Percentiles rank a stretch among this genome's conserved stretches.
Conservation (phyloP, 2,113 vertebrate genomes). For the Tetrao urogallus region DNA sequence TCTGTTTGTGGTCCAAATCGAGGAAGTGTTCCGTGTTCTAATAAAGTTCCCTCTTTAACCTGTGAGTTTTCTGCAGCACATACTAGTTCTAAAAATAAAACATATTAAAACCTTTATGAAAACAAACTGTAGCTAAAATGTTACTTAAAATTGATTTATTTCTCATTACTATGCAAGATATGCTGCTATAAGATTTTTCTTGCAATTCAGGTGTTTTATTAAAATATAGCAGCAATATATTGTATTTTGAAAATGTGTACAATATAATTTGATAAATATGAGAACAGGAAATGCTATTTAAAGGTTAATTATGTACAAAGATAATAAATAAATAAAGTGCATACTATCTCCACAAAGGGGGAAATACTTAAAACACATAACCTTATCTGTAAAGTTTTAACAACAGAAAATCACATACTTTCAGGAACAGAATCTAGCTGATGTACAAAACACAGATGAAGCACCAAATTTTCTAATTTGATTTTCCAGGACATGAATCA, state of each 20-base stretch:
- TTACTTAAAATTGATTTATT: not conserved
- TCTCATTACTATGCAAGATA: not conserved
- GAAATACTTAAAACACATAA: not conserved
- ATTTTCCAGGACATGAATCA: not conserved
- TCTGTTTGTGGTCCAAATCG: slow-evolving; percentile 69
- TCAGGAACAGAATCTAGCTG: not conserved
- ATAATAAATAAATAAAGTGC: not conserved
- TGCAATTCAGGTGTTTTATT: not conserved
- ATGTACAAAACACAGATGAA: not conserved
- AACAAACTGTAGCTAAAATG: not conserved
- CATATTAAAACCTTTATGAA: not conserved
- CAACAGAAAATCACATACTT: not conserved
- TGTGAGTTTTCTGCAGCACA: slow-evolving; percentile 79
- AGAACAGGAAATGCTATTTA: not conserved
- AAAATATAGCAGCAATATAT: not conserved
- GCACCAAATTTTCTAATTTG: not conserved
- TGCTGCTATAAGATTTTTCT: not conserved
- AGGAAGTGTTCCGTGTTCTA: slow-evolving; percentile 68
- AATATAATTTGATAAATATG: not conserved
- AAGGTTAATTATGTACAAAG: not conserved
- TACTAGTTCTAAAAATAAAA: slow-evolving; percentile 81
- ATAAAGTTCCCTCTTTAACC: slow-evolving; percentile 57
- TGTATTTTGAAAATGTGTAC: not conserved
- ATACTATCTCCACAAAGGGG: not conserved
- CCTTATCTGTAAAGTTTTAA: not conserved